phyloP scores from a whole-genome alignment of 2,113 vertebrate genomes.

The Phocoena sinus region DNA sequence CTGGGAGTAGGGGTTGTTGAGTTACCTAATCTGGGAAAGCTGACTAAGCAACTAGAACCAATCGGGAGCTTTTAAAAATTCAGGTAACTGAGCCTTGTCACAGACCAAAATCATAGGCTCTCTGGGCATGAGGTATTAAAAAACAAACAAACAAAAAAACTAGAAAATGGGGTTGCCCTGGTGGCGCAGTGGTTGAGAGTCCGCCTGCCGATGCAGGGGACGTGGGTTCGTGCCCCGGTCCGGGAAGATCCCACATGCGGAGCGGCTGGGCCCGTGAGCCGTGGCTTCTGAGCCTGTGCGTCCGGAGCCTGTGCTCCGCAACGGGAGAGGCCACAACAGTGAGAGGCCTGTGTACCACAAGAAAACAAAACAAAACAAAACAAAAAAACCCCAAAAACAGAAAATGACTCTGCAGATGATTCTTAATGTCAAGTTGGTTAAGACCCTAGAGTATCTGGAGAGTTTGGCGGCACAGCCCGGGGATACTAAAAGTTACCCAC shows the following conservation, averaged over 20 bases:
- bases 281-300: accelerated
- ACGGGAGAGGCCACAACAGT: too few species aligned
- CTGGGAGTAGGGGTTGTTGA: neutral
- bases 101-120: neutral
- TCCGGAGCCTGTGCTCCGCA: too few species aligned
- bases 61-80: neutral
- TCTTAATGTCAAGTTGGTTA: neutral
- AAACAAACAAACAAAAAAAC: neutral
- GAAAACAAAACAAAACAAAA: neutral
- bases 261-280: too few species aligned
- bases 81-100: neutral
- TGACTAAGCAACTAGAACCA: neutral
- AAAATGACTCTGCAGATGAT: too few species aligned
- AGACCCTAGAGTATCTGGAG: too few species aligned
- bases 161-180: neutral
- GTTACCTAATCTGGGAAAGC: neutral
- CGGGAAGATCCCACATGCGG: too few species aligned
- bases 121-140: neutral
- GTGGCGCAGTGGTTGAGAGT: too few species aligned
- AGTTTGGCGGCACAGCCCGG: neutral
- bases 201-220: too few species aligned
- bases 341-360: too few species aligned
- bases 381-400: neutral
- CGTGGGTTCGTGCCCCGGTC: accelerated
- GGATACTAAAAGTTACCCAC: neutral